phyloP scores from a whole-genome alignment of 2,888 invertebrate species.

The Campaea margaritaria region DNA sequence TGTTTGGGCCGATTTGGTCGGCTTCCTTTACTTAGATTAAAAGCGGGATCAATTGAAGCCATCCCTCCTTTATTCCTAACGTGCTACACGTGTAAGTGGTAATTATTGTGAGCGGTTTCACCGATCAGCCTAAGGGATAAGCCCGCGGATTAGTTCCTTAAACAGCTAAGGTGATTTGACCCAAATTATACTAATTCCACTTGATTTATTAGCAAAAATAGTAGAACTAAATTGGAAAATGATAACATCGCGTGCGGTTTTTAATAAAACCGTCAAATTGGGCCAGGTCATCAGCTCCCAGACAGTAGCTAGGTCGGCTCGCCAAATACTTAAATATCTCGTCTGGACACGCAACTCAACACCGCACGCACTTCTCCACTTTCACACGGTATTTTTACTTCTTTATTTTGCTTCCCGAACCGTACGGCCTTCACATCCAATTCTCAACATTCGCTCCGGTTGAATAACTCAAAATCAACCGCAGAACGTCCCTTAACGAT shows the following conservation, averaged over 20 bases:
- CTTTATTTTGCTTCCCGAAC: constrained; percentile 24
- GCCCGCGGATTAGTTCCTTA: constrained; percentile 28
- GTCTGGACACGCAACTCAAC: constrained; percentile 63
- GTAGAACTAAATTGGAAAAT: constrained; percentile 33
- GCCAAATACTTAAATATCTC: constrained; percentile 59
- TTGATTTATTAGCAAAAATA: constrained; percentile 36
- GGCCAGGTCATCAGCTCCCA: constrained; percentile 62
- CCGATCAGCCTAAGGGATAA: constrained; percentile 28
- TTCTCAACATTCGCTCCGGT: constrained; percentile 3
- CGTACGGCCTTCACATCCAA: constrained; percentile 12
- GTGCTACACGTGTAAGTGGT: constrained; percentile 40
- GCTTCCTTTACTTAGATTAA: constrained; percentile 38
- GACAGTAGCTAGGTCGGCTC: constrained; percentile 72
- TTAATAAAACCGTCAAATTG: constrained; percentile 60
- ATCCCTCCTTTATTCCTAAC: constrained; percentile 32
- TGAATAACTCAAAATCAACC: constrained; percentile 11
- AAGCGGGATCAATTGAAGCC: constrained; percentile 39
- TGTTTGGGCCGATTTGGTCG: constrained; percentile 38
- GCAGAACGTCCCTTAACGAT: constrained; percentile 40
- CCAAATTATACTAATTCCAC: constrained; percentile 35
- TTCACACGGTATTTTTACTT: constrained; percentile 49
- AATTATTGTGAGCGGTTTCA: constrained; percentile 38
- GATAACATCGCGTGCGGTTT: constrained; percentile 59
- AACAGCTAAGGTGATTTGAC: constrained; percentile 23
- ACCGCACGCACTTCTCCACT: constrained; percentile 50